Base-by-base conservation (phyloP, 2,888 invertebrate genomes). In the Hirtodrosophila trivittata region DNA sequence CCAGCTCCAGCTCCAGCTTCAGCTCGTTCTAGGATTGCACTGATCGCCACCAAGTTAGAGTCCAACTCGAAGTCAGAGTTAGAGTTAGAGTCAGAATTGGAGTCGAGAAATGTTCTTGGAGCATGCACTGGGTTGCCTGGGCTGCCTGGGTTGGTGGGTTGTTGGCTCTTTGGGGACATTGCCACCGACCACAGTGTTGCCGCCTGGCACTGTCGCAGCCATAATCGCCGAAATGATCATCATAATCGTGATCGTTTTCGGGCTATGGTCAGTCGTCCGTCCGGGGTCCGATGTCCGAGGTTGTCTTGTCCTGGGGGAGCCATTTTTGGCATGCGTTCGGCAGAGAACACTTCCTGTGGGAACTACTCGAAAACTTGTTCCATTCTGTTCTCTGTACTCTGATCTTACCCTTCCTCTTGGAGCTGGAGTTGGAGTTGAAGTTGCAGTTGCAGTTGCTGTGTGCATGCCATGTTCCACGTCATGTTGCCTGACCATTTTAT, bases 291-390 rank as follows among this genome's bases (percentile, higher is more conserved):
- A 9, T 28, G 28, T 28, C n/a, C 70, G 58, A 57, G 60, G 74
- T 64, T 81, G 81, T 75, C 67, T 62, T 72, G 82, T 84, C 84
- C 77, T 77, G 65, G 70, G 82, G 67, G 80, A 81, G 47, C 80
- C 80, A 80, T 80, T 80, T 80, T 81, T 75, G 80, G 80, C 82
- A 81, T 80, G 82, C 80, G 80, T 81, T 80, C 69, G 67, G 73
- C 75, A 73, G 72, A 52, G 75, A 77, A 75, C 80, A 80, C 85
- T 84, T 80, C 82, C 80, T 80, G 84, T 80, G 80, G 85, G 80
- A 84, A 84, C 75, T 75, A 67, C 72, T 66, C 21, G 41, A 58
- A 41, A 69, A 72, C 69, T 75, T 63, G 82, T 70, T 83, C 59
- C 75, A 66, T 66, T 54, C 63, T 32, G 35, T 12, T 43, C 28